Percentiles rank a stretch among this genome's conserved stretches.
phyloP scores from a whole-genome alignment of 2,797 vertebrate genomes.

The Perodicticus potto region DNA sequence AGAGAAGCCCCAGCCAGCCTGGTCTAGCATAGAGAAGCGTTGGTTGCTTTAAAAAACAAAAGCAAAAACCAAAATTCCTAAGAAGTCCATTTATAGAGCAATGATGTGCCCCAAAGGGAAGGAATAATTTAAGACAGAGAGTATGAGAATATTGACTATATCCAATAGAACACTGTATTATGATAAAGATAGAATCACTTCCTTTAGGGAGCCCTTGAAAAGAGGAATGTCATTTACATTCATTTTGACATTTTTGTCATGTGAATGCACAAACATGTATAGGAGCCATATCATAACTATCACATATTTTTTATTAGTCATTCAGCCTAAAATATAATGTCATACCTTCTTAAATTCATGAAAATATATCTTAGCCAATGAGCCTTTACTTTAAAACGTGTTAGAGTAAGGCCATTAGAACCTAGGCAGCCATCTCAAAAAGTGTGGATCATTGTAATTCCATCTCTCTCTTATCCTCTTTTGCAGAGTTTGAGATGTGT shows the following conservation, averaged over 20 bases:
- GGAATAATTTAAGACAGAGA: background rate
- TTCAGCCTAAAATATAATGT: background rate
- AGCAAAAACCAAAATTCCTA: background rate
- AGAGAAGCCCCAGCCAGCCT: background rate
- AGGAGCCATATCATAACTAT: background rate
- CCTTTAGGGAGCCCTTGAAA: background rate
- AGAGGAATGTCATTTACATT: background rate
- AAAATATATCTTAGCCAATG: background rate
- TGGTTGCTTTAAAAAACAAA: background rate
- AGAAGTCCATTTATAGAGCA: background rate
- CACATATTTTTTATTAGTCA: background rate
- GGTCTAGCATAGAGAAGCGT: background rate
- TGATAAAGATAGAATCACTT: background rate
- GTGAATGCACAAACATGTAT: background rate
- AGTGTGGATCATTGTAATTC: background rate
- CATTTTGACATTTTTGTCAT: background rate
- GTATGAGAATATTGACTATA: background rate
- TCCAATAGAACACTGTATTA: background rate
- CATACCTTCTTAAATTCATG: background rate
- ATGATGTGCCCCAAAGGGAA: background rate
- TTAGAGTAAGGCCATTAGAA: background rate
- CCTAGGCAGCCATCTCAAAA: background rate
- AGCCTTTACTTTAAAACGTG: background rate
- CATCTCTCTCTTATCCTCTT: background rate
- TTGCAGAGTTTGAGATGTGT: background rate